A percentile compares a stretch with the other conserved stretches of the same genome.
phyloP scores from a whole-genome alignment of 2,797 vertebrate species.

The Arctocebus calabarensis region DNA sequence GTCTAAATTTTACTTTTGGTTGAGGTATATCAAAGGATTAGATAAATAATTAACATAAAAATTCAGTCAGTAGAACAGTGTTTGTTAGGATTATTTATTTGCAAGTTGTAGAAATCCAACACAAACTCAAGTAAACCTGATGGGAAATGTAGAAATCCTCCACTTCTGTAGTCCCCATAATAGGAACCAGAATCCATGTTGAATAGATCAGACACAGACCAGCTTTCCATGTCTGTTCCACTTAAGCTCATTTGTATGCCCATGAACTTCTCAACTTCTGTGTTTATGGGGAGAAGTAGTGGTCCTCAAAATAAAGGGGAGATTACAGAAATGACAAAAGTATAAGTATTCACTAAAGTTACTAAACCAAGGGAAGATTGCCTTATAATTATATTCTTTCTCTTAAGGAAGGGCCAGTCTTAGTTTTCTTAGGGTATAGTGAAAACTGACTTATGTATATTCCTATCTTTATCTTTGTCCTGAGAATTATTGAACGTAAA shows the following conservation, averaged over 20 bases:
- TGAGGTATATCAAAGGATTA: constrained; percentile 27
- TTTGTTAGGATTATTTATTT: constrained; percentile 27
- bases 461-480: constrained; percentile 16
- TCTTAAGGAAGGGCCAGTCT: not conserved
- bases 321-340: not conserved
- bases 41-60: constrained; percentile 38
- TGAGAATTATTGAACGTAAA: constrained; percentile 26
- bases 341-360: not conserved
- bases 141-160: not conserved
- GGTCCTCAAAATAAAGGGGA: not conserved
- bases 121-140: not conserved
- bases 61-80: not conserved
- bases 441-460: not conserved
- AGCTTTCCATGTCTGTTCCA: not conserved
- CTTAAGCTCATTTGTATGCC: not conserved
- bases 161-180: not conserved
- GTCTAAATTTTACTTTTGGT: constrained; percentile 35
- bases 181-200: not conserved
- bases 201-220: not conserved
- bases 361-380: not conserved
- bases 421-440: constrained; percentile 8
- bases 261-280: not conserved
- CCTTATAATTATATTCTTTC: not conserved
- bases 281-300: not conserved
- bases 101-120: not conserved